Conservation (phyloP, 2,113 vertebrate species). For the Phalacrocorax pelagicus region DNA sequence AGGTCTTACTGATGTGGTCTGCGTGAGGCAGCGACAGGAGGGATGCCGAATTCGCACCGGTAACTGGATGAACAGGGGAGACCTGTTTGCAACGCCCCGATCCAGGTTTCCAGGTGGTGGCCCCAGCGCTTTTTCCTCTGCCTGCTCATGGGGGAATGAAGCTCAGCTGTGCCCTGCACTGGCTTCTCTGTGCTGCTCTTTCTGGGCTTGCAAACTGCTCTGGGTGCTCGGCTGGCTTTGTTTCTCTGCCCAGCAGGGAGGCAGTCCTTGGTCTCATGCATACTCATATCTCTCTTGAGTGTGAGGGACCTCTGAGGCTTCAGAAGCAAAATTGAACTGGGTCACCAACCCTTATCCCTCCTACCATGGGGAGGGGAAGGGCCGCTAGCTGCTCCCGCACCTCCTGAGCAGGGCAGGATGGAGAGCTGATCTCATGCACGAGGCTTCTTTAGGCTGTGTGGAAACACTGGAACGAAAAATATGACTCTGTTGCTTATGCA, state of each 20-base stretch:
- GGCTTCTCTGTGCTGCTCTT: not conserved
- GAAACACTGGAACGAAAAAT: not conserved
- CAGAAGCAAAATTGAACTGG: not conserved
- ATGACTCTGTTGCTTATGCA: not conserved
- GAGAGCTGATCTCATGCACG: not conserved
- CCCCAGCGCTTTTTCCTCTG: not conserved
- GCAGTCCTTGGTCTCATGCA: not conserved
- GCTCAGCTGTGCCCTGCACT: not conserved
- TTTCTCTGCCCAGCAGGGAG: not conserved
- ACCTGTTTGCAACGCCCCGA: not conserved
- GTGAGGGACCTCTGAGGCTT: not conserved
- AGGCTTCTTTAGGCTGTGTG: not conserved
- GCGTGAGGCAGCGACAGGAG: not conserved
- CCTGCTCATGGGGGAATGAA: not conserved
- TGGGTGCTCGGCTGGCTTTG: not conserved
- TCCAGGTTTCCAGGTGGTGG: not conserved
- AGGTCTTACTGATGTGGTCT: not conserved
- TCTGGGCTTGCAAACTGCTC: not conserved
- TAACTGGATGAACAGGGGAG: not conserved
- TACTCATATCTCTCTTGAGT: no score
- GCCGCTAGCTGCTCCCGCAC: not conserved
- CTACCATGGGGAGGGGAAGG: rapidly evolving
- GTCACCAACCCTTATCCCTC: not conserved
- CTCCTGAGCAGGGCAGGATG: not conserved
- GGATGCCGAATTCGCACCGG: not conserved